Percentiles rank a stretch among this genome's conserved stretches.
Evolutionary conservation across 64 coral and sea anemone genomes (phyloP).

Genomic region (Hydrozoanthus tunicans): DNA sequence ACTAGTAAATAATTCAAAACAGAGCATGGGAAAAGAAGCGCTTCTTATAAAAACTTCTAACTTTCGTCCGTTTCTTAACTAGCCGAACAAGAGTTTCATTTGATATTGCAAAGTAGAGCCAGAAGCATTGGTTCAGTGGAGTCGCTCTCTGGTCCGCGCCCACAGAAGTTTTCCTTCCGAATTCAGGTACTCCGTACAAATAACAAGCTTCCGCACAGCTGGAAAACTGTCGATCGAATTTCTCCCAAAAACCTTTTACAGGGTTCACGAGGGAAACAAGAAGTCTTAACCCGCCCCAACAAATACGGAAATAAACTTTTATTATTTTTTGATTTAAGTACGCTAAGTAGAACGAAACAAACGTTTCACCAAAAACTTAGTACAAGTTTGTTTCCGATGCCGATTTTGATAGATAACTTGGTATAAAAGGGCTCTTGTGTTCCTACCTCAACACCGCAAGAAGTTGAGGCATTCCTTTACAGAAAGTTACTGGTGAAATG

Average conservation of each 20-base stretch:
- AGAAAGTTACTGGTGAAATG: constrained; percentile 37
- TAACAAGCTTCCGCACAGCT: background rate
- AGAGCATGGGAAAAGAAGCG: constrained; percentile 14
- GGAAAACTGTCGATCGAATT: background rate
- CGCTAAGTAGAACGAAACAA: background rate
- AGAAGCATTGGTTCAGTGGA: background rate
- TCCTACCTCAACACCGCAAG: constrained; percentile 20
- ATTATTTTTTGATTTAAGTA: background rate
- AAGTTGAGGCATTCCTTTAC: constrained; percentile 35
- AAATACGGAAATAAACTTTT: background rate
- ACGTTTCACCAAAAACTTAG: background rate
- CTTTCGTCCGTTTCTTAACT: background rate
- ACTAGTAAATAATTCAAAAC: constrained; percentile 30
- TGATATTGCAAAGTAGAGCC: background rate
- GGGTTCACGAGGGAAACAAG: background rate
- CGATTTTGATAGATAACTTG: constrained; percentile 42
- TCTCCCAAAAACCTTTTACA: background rate
- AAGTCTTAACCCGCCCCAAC: background rate
- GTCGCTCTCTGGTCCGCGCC: no score
- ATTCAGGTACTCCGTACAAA: constrained; percentile 22
- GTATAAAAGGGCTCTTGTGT: constrained; percentile 23
- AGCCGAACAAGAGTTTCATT: background rate
- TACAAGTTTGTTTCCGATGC: constrained; percentile 36
- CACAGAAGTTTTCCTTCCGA: background rate
- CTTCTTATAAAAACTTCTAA: background rate